Evolutionary conservation across 1,140 invertebrate genomes (phyloP), one percentile per base, ranked within the genome.

Genomic region (Nasonia vitripennis): DNA sequence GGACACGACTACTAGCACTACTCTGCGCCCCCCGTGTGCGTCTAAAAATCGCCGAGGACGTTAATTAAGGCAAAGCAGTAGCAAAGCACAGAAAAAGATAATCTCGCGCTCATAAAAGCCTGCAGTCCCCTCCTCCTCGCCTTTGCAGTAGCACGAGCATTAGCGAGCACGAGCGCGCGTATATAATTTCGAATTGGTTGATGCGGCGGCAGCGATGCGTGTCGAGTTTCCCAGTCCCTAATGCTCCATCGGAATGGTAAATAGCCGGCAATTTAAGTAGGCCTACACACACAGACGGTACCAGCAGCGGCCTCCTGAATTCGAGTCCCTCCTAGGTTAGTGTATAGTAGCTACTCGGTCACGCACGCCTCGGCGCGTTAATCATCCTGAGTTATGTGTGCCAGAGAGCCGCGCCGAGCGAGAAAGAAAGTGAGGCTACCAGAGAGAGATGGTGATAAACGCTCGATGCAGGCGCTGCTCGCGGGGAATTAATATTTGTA

Each of bases 381-480:
- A 92, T 91, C 89, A 90, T 91, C 87, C 87, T 90, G 89, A 91
- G 89, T 91, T 91, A 91, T 91, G 89, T 90, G 86, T 87, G 86
- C 87, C 78, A 87, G 87, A 87, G 87, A 67, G 84, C 89, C 89
- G 87, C 87, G 23, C 7, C 2, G 51, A 34, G 55, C 14, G 31
- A 31, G 55, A 67, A 48, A 51, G 48, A 62, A 31, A 62, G 45
- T 10, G 17, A 62, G 48, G 31, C 11, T 17, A 37, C 23, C 14
- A 2, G 74, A 11, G 31, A 62, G 17, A 37, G 45, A 55, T 89
- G 88, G 88, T 90, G 89, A 91, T 91, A 92, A 91, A 91, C 90
- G 88, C 88, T 87, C 82, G 80, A 91, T 91, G 89, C 87, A 83
- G 81, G 75, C 23, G 81, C 27, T 27, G 31, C 71, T 27, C 67